Percentiles rank a stretch among this genome's conserved stretches.
Evolutionary conservation across 2,888 invertebrate species (phyloP).

Genomic region (Trilocha varians): DNA sequence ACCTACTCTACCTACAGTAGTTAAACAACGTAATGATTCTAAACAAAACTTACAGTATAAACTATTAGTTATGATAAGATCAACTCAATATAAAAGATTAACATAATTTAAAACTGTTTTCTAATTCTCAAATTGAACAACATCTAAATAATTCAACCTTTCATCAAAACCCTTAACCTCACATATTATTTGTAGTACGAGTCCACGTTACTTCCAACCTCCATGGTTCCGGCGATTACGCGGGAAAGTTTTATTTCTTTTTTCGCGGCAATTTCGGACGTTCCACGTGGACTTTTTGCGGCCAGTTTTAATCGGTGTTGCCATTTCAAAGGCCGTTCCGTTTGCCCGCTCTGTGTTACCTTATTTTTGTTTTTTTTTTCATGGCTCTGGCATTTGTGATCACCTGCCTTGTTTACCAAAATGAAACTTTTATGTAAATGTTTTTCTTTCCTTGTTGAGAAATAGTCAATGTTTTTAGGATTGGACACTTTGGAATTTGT

Average conservation of each 20-base stretch:
- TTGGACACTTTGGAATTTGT: neutral
- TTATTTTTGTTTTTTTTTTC: constrained; percentile 15
- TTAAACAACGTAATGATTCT: too few species aligned
- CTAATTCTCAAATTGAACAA: too few species aligned
- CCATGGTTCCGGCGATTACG: constrained; percentile 28
- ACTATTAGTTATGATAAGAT: too few species aligned
- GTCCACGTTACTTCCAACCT: too few species aligned
- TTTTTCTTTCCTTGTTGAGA: neutral
- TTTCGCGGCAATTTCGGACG: constrained; percentile 55
- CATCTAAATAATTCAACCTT: too few species aligned
- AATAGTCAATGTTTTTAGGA: neutral
- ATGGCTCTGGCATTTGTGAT: constrained; percentile 2
- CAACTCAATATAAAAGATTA: too few species aligned
- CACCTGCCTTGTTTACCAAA: constrained; percentile 3
- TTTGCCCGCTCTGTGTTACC: constrained; percentile 33
- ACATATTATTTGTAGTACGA: too few species aligned
- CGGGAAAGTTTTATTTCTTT: constrained; percentile 37
- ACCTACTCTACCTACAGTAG: too few species aligned
- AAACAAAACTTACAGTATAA: too few species aligned
- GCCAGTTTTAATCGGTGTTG: constrained; percentile 64
- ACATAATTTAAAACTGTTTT: too few species aligned
- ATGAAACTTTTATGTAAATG: constrained; percentile 1
- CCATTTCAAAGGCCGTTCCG: constrained; percentile 47
- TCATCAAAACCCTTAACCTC: too few species aligned
- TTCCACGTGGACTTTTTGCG: constrained; percentile 51